These are phyloP conservation scores for Callospermophilus lateralis DNA, from an alignment of 2,113 vertebrate species.

Conservation along the genomic window DNA sequence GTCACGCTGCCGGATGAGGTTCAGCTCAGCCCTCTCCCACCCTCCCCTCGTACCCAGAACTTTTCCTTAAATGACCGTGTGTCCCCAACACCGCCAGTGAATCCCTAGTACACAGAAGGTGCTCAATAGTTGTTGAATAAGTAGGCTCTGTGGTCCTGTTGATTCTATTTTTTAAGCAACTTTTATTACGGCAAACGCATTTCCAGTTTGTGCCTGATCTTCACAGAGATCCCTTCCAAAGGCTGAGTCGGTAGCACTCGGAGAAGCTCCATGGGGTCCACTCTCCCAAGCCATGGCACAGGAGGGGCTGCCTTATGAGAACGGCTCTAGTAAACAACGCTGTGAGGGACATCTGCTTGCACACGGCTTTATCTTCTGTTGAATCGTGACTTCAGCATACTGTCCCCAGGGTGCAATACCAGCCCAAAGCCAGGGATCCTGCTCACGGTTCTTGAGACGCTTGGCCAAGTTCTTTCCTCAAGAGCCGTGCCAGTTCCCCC, in stretches of 20 bases:
- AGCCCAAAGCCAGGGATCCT: background rate
- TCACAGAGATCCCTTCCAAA: background rate
- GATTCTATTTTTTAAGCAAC: background rate
- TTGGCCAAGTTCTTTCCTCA: background rate
- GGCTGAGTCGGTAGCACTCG: accelerated
- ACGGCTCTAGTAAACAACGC: accelerated
- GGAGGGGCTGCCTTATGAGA: accelerated
- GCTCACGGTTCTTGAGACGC: background rate
- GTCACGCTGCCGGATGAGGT: accelerated
- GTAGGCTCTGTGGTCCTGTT: too few species aligned
- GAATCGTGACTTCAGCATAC: accelerated
- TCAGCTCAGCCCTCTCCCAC: background rate
- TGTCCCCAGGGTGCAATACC: background rate
- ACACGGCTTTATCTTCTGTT: accelerated
- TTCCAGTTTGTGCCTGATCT: accelerated
- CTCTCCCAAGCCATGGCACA: accelerated
- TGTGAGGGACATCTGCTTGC: accelerated
- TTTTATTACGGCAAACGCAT: background rate
- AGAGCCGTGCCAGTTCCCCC: background rate
- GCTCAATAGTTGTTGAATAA: background rate
- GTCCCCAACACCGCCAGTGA: too few species aligned
- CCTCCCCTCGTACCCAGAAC: background rate
- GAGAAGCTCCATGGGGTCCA: accelerated
- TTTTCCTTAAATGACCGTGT: too few species aligned
- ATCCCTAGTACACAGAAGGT: background rate